Evolutionary conservation across 2,888 invertebrate species (phyloP).

Genomic region (Cantharis rustica): DNA sequence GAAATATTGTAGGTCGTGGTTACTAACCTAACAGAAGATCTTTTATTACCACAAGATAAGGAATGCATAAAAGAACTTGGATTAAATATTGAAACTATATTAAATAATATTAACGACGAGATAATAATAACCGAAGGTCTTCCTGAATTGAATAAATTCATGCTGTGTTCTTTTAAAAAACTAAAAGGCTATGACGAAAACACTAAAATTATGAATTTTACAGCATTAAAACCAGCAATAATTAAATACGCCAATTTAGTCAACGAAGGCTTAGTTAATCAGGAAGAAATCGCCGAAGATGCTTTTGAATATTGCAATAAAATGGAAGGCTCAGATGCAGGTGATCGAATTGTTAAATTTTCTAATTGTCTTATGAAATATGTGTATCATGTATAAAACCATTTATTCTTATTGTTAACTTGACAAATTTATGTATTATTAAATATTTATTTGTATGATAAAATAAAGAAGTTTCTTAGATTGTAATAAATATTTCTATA

Average conservation of each 20-base stretch:
- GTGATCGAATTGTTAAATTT: background rate
- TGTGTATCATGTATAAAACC: too few species aligned
- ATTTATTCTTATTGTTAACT: too few species aligned
- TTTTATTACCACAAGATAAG: background rate
- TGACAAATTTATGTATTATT: too few species aligned
- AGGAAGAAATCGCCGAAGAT: background rate
- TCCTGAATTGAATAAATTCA: background rate
- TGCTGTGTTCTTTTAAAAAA: background rate
- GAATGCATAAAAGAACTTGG: background rate
- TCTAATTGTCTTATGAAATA: background rate
- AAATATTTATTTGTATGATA: too few species aligned
- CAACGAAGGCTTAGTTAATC: background rate
- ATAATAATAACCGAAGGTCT: background rate
- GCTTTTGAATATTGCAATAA: background rate
- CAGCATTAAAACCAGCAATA: background rate
- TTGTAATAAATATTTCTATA: too few species aligned
- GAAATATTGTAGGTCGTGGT: background rate
- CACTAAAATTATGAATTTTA: background rate
- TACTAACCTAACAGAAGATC: background rate
- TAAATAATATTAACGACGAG: background rate
- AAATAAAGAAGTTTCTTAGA: too few species aligned
- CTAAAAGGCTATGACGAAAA: background rate
- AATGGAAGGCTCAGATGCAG: background rate
- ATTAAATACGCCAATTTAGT: background rate
- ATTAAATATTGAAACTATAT: background rate